phyloP scores from a whole-genome alignment of 2,797 vertebrate genomes.

The Galago senegalensis region DNA sequence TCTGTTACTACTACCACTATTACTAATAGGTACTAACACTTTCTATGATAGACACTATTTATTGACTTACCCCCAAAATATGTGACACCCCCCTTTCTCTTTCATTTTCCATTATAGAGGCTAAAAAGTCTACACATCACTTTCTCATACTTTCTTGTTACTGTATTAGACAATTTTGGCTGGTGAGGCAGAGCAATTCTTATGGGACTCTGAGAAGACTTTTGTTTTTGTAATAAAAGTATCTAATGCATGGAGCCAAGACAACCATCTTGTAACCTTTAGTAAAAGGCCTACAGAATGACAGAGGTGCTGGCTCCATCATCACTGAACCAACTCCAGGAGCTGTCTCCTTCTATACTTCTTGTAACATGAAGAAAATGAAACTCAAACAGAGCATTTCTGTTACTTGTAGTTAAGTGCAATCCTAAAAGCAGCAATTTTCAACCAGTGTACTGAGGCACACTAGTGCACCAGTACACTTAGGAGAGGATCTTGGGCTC shows the following conservation, averaged over 20 bases:
- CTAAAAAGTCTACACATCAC: background rate
- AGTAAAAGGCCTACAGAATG: background rate
- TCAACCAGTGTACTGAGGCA: too few relatives aligned
- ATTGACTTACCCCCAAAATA: background rate
- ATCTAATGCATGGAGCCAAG: background rate
- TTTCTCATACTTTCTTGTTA: background rate
- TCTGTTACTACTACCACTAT: background rate
- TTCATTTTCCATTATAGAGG: background rate
- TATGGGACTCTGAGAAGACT: background rate
- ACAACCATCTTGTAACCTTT: background rate
- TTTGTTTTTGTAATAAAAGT: background rate
- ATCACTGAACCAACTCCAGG: background rate
- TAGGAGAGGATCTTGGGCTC: too few relatives aligned
- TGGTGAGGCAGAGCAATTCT: slow-evolving; percentile 11
- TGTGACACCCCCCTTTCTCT: background rate
- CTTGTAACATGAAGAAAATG: background rate
- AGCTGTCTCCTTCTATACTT: background rate
- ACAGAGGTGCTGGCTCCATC: background rate
- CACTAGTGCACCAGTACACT: too few relatives aligned
- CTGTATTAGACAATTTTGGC: background rate
- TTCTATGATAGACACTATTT: background rate
- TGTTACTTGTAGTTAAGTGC: background rate
- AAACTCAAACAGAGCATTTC: background rate
- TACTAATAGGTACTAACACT: background rate
- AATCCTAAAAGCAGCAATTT: background rate